These are phyloP conservation scores for Eriosoma lanigerum DNA, from an alignment of 1,140 invertebrate species.

Conservation along the genomic window DNA sequence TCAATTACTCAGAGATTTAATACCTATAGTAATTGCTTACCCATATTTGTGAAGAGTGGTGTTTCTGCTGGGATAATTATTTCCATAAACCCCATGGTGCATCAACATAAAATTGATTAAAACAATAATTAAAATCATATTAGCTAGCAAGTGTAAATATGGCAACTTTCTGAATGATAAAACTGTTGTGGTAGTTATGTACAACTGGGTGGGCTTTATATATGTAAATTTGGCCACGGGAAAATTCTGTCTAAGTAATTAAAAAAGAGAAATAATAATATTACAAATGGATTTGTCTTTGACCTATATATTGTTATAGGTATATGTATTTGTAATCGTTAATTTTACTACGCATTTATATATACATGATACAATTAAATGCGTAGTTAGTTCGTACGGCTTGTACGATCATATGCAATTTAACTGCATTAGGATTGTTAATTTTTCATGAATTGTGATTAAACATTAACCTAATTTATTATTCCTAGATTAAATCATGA, in stretches of 20 bases:
- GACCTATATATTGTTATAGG: constrained; percentile 7
- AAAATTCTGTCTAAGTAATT: constrained; percentile 30
- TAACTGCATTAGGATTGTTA: not conserved
- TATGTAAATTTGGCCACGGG: not conserved
- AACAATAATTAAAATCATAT: constrained; percentile 18
- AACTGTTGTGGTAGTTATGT: constrained; percentile 14
- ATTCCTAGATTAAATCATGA: constrained; percentile 12
- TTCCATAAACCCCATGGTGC: constrained; percentile 16
- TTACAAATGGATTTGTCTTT: constrained; percentile 19
- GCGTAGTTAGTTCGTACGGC: not conserved
- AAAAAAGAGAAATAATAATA: not conserved
- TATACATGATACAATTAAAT: not conserved
- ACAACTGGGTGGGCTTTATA: constrained; percentile 31
- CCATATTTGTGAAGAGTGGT: constrained; percentile 32
- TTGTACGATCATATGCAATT: constrained; percentile 6
- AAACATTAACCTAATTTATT: constrained; percentile 23
- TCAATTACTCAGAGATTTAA: too few species aligned
- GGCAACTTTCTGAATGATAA: constrained; percentile 3
- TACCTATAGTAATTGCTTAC: constrained; percentile 20
- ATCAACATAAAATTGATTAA: constrained; percentile 11
- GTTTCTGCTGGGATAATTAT: constrained; percentile 4
- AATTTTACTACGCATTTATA: not conserved
- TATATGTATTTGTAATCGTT: not conserved
- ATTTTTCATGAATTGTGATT: constrained; percentile 15
- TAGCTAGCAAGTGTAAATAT: not conserved